Evolutionary conservation across 2,888 invertebrate genomes (phyloP).

Genomic region (Ptychoptera contaminata): DNA sequence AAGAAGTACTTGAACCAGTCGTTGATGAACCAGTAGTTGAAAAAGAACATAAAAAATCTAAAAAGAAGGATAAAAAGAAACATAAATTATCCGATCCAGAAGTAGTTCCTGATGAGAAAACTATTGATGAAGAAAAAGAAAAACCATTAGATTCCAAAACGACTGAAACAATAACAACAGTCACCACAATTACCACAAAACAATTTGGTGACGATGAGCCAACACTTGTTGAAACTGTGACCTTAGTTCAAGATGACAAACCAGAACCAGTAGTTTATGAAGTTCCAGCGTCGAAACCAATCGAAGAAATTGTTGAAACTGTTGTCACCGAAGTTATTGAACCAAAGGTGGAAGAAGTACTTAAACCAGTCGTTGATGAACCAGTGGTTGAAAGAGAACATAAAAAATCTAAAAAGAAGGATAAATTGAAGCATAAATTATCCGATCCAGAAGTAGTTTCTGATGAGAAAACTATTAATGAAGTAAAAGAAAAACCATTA

Average conservation of each 20-base stretch:
- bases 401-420: constrained; percentile 9
- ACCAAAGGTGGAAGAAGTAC: not conserved
- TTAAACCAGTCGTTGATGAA: not conserved
- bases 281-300: constrained; percentile 19
- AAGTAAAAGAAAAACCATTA: not conserved
- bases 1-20: too few relatives aligned
- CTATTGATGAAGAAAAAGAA: not conserved
- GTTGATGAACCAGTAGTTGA: too few relatives aligned
- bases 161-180: too few relatives aligned
- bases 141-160: too few relatives aligned
- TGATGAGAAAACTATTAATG: not conserved
- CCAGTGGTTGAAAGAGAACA: constrained; percentile 14
- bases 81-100: not conserved
- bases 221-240: constrained; percentile 10
- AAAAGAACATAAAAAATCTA: constrained; percentile 14
- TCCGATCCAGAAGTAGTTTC: not conserved
- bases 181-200: too few relatives aligned
- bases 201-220: too few relatives aligned
- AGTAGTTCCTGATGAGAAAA: not conserved
- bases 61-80: constrained; percentile 7
- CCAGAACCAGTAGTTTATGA: not conserved
- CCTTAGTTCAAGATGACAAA: constrained; percentile 11
- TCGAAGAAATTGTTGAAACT: constrained; percentile 23
- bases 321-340: constrained; percentile 14
- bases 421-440: not conserved